Conservation (phyloP, 2,888 invertebrate species). For the Erebia ligea region DNA sequence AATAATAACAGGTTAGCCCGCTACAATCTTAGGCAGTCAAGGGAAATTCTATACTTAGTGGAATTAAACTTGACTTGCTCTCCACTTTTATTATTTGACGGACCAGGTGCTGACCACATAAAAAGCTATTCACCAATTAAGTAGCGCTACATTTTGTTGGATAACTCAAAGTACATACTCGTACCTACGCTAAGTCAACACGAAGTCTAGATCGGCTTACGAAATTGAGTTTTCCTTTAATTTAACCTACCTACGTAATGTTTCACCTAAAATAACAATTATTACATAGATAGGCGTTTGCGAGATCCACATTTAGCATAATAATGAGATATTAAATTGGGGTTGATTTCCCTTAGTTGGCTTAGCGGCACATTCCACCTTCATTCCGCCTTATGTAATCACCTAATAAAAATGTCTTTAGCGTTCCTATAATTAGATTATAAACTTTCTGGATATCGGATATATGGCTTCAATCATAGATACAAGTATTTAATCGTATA, state of each 20-base stretch:
- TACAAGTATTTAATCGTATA: no score
- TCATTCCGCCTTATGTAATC: background rate
- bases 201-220: constrained; percentile 1
- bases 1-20: no score
- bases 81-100: no score
- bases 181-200: background rate
- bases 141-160: no score
- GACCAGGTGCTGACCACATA: no score
- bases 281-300: constrained; percentile 10
- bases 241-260: constrained; percentile 1
- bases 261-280: constrained; percentile 17
- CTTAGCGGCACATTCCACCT: background rate
- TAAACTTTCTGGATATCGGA: no score
- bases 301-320: constrained; percentile 27
- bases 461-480: no score
- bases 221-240: constrained; percentile 7
- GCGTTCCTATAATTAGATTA: background rate
- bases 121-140: no score
- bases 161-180: no score
- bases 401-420: background rate
- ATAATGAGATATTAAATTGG: constrained; percentile 18
- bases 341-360: background rate
- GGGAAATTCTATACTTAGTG: no score
- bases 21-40: no score
- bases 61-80: no score